A percentile compares a stretch with the other conserved stretches of the same genome.
Evolutionary conservation across 2,113 vertebrate genomes (phyloP).

Genomic region (Balaeniceps rex): DNA sequence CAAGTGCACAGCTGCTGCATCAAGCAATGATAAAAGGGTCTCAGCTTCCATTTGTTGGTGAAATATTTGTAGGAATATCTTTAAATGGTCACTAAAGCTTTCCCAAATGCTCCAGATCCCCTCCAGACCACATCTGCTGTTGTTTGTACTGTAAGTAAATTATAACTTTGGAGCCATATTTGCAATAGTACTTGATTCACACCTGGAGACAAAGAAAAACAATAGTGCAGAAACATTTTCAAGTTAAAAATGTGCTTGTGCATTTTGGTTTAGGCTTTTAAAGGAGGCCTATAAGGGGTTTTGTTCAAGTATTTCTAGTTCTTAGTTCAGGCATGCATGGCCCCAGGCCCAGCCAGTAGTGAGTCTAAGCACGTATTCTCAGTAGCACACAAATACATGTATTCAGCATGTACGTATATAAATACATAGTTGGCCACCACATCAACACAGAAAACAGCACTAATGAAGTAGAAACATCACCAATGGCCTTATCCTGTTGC

Average conservation of each 20-base stretch:
- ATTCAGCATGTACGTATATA: rapidly evolving
- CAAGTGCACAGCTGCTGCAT: not conserved
- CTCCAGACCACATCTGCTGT: not conserved
- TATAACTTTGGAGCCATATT: not conserved
- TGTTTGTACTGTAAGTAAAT: not conserved
- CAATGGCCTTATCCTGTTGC: not conserved
- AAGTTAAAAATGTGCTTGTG: not conserved
- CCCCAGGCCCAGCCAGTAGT: not conserved
- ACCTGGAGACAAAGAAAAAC: not conserved
- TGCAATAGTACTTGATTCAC: not conserved
- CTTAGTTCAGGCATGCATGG: not conserved
- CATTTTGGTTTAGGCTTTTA: not conserved
- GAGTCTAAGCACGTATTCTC: not conserved
- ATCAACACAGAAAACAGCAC: not conserved
- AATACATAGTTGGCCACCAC: not conserved
- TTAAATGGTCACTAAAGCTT: not conserved
- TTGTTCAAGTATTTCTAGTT: not conserved
- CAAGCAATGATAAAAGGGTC: not conserved
- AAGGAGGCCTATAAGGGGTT: not conserved
- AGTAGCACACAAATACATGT: not conserved
- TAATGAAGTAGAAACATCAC: not conserved
- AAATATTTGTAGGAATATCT: not conserved
- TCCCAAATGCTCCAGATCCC: not conserved
- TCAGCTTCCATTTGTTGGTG: not conserved
- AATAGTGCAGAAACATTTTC: not conserved